Evolutionary conservation across 2,113 vertebrate species (phyloP), one percentile per base, ranked within the genome.

Genomic region (Chionis minor): DNA sequence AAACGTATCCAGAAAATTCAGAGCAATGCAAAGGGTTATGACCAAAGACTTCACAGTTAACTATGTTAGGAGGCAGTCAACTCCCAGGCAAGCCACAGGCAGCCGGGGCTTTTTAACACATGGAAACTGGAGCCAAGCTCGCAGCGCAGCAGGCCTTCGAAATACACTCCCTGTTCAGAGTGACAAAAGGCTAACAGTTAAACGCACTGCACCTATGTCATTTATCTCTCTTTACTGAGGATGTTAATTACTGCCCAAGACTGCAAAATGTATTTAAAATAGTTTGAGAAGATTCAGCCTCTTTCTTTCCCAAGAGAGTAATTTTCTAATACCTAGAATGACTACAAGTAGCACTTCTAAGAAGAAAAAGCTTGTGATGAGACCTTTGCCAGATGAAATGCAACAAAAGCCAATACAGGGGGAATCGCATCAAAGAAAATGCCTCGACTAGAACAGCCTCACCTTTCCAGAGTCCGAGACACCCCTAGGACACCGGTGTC

Each of bases 51-150:
- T 78, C 69, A n/a, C 27, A 32, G 75, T 20, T 35, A 6, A 69
- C 32, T 81, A 18, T 22, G 42, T 9, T 4, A 27, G 7, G 24
- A 86, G 24, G 45, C 40, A 71, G 56, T 3, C 59, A 63, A 12
- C 24, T 24, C 5, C 14, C n/a, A 78, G 26, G 54, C 49, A 73
- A 88, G 70, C 32, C 66, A 30, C 49, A 33, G 28, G 44, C 74
- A 79, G 66, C 23, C 4, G 0, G 32, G 19, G 38, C 28, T 86
- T 49, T 21, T 74, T 28, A 56, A 20, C 17, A 32, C 16, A 3
- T 0, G 0, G 38, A 52, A 61, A 26, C 13, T 2, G 5, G 14
- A 71, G 66, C n/a, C 32, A 49, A 40, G 40, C 24, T 54, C 1
- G 0, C 56, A 32, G 22, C 5, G 3, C 40, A 47, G 72, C 26